Evolutionary conservation across 2,113 vertebrate species (phyloP), one percentile per base, ranked within the genome.

Genomic region (Pachypanchax playfairii): DNA sequence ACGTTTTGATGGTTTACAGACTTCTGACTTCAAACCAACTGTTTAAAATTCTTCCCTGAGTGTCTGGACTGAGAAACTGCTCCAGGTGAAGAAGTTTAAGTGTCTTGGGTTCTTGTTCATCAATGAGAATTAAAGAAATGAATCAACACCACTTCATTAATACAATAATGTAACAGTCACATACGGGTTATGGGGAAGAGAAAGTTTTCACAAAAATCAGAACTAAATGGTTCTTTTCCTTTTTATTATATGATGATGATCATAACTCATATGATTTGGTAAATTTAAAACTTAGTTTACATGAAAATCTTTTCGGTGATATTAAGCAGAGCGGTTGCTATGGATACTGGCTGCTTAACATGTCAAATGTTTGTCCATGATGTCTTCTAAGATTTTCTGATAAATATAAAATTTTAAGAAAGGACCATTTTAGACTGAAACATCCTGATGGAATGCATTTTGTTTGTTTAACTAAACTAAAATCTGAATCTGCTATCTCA

Each of bases 291-390:
- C n/a, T n/a, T 4, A 6, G 14, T 48, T 48, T 39, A 10, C 11
- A 2, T 25, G 20, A 17, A 29, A 29, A 43, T 21, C 54, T 46
- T 8, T 29, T 21, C 43, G 3, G 5, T 4, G 22, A 26, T 1
- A n/a, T 39, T 39, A 15, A 43, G 26, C 12, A 49, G 39, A 33
- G n/a, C 31, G n/a, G 60, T 51, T 56, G 44, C 51, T 7, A 71
- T 50, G n/a, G 68, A 50, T 50, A 63, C 47, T 10, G 39, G 44
- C n/a, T 24, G 28, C 39, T 26, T 35, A 49, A 43, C 35, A 35
- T n/a, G 24, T 12, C 44, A 15, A 14, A 39, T 18, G 4, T 21
- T 15, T 43, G 13, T 61, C 17, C 8, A 61, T 18, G 15, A 21
- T 60, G 41, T 46, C 29, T 12, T 44, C 29, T n/a, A 25, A 35